Evolutionary conservation across 2,797 vertebrate genomes (phyloP).

Genomic region (Amazona finschi): DNA sequence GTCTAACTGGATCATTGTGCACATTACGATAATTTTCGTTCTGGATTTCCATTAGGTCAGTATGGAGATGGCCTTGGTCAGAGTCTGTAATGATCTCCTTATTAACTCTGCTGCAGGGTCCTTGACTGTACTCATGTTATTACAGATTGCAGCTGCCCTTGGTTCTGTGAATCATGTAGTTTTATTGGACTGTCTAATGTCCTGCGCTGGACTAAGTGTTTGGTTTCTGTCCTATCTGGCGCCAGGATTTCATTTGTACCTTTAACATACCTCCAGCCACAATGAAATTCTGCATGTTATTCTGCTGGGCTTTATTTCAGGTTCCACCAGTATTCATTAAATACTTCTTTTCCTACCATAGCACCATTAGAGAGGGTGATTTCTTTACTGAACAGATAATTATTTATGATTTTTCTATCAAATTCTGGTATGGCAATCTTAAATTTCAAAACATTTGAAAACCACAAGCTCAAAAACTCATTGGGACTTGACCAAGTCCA

Average conservation of each 20-base stretch:
- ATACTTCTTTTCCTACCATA: background rate
- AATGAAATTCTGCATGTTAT: background rate
- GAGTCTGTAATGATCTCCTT: slow-evolving; percentile 77
- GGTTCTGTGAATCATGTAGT: slow-evolving; percentile 66
- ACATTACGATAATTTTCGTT: slow-evolving; percentile 74
- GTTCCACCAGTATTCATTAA: background rate
- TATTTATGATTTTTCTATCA: background rate
- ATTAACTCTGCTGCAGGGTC: slow-evolving; percentile 77
- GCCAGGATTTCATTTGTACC: slow-evolving; percentile 1
- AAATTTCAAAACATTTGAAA: background rate
- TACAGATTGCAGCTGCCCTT: slow-evolving; percentile 72
- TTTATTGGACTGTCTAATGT: slow-evolving; percentile 69
- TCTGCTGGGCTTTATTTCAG: background rate
- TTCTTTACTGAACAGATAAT: background rate
- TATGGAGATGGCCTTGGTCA: slow-evolving; percentile 77
- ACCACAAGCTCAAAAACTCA: background rate
- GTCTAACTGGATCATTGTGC: slow-evolving; percentile 78
- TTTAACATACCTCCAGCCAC: background rate
- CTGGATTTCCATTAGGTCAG: slow-evolving; percentile 79
- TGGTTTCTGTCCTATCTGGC: slow-evolving; percentile 49
- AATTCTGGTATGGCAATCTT: background rate
- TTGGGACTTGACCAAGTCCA: background rate
- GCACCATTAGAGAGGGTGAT: background rate
- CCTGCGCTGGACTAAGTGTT: slow-evolving; percentile 36
- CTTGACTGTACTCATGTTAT: slow-evolving; percentile 74